These are phyloP conservation scores for Chauna torquata DNA, from an alignment of 2,113 vertebrate genomes.

Conservation along the genomic window DNA sequence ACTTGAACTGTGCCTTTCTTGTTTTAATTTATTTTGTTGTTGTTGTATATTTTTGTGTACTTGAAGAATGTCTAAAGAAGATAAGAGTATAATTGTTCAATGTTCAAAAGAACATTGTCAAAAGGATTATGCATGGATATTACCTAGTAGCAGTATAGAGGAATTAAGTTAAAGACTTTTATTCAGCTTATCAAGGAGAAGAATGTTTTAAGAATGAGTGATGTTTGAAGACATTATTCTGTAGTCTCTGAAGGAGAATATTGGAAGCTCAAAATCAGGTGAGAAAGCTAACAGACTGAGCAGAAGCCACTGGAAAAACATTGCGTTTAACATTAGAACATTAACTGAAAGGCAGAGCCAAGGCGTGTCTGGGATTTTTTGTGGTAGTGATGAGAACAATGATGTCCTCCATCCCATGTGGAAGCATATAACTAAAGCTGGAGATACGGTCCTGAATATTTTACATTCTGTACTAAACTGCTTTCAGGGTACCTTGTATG, in stretches of 20 bases:
- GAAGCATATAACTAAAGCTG: background rate
- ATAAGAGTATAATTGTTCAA: background rate
- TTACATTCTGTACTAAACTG: background rate
- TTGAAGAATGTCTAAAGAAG: background rate
- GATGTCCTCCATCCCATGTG: background rate
- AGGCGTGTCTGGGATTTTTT: background rate
- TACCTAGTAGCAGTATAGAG: background rate
- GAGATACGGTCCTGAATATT: background rate
- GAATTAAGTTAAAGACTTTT: background rate
- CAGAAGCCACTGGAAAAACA: background rate
- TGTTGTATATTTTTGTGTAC: background rate
- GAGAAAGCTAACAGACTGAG: background rate
- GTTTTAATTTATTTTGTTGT: background rate
- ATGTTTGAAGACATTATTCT: background rate
- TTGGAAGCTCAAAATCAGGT: background rate
- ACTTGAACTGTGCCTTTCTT: background rate
- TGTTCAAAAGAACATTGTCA: background rate
- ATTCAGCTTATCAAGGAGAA: background rate
- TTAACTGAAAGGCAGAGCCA: background rate
- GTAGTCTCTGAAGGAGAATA: background rate
- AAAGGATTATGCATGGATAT: background rate
- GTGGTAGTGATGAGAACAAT: background rate
- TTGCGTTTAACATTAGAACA: background rate
- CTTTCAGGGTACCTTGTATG: background rate
- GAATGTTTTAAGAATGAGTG: background rate